Conservation (phyloP, 2,113 vertebrate species). For the Amia ocellicauda region DNA sequence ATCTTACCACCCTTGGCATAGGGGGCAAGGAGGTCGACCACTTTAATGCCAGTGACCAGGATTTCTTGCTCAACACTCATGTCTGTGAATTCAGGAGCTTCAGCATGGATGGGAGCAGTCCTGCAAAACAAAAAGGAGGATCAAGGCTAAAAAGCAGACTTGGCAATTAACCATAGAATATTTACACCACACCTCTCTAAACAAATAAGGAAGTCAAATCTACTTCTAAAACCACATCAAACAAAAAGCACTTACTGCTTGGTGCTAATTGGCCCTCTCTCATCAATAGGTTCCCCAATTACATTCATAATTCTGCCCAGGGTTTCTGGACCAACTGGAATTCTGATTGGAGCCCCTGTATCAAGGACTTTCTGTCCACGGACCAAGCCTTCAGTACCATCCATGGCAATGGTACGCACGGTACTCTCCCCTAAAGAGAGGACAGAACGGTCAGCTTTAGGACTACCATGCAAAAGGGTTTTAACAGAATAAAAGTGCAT, state of each 20-base stretch:
- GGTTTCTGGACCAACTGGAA: conserved; percentile 94
- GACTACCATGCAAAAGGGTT: neutral
- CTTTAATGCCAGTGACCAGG: conserved; percentile 96
- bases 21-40: conserved; percentile 93
- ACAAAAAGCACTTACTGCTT: conserved; percentile 77
- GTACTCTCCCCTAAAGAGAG: conserved; percentile 82
- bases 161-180: too few relatives aligned
- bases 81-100: conserved; percentile 92
- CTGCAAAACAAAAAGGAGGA: conserved; percentile 45
- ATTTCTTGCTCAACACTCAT: conserved; percentile 99
- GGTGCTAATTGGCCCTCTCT: conserved; percentile 91
- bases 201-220: too few relatives aligned
- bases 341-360: conserved; percentile 90
- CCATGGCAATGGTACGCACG: conserved; percentile 96
- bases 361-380: conserved; percentile 94
- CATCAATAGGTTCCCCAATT: conserved; percentile 94
- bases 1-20: conserved; percentile 98
- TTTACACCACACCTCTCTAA: too few relatives aligned
- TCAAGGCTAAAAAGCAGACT: too few relatives aligned
- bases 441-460: neutral
- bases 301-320: conserved; percentile 98
- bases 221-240: too few relatives aligned
- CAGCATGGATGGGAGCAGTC: conserved; percentile 91
- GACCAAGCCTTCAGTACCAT: conserved; percentile 92
- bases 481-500: too few relatives aligned